Conservation (phyloP, 2,888 invertebrate species). For the Poecilobothrus nobilitatus region DNA sequence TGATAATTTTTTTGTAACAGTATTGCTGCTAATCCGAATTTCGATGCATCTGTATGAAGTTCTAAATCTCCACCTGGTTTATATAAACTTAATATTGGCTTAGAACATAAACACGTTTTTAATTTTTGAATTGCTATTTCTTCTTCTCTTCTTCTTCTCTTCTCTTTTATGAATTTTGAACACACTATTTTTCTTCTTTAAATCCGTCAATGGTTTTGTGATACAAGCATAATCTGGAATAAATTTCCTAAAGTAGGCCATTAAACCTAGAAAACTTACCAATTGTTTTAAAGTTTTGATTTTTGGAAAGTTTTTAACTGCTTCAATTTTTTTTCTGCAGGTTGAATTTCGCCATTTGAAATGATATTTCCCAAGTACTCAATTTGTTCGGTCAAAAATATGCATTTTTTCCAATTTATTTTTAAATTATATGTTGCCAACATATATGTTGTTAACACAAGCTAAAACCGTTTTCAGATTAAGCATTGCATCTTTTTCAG, state of each 20-base stretch:
- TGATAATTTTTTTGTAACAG: conserved; percentile 9
- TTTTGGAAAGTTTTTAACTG: conserved; percentile 23
- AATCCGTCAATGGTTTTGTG: conserved; percentile 22
- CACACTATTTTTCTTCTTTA: conserved; percentile 20
- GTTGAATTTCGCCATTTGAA: conserved; percentile 21
- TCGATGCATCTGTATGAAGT: conserved; percentile 11
- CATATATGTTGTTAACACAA: no score
- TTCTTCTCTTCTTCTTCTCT: no score
- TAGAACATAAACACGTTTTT: conserved; percentile 11
- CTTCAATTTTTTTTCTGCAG: conserved; percentile 23
- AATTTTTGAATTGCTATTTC: conserved; percentile 23
- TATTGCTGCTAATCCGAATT: conserved; percentile 10
- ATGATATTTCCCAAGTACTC: conserved; percentile 27
- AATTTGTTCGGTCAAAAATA: conserved; percentile 24
- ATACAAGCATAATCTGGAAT: conserved; percentile 22
- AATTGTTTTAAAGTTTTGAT: conserved; percentile 26
- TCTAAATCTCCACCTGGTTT: background rate
- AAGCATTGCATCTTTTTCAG: conserved; percentile 18
- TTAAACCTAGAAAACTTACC: conserved; percentile 27
- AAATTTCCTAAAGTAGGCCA: no score
- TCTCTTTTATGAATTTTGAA: conserved; percentile 22
- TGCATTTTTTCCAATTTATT: conserved; percentile 24
- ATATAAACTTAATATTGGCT: conserved; percentile 12
- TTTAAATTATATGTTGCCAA: conserved; percentile 12
- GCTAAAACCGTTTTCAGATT: background rate